Percentiles rank a stretch among this genome's conserved stretches.
Conservation (phyloP, 2,113 vertebrate species). For the Pogona vitticeps region DNA sequence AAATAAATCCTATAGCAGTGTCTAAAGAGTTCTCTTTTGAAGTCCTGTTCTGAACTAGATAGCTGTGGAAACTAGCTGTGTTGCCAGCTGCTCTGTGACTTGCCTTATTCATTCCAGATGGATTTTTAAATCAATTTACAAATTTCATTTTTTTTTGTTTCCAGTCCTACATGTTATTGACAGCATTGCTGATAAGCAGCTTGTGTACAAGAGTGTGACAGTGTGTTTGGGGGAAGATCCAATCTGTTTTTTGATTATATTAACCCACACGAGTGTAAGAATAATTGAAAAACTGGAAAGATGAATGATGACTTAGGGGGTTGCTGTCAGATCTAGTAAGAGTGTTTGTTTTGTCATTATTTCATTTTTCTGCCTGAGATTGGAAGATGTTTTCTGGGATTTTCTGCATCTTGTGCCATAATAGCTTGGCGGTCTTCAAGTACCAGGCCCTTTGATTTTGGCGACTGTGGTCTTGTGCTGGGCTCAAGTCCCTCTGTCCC, state of each 20-base stretch:
- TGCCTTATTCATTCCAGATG: not conserved
- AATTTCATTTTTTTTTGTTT: not conserved
- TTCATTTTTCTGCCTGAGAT: not conserved
- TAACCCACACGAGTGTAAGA: not conserved
- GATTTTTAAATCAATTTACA: not conserved
- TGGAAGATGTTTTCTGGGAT: not conserved
- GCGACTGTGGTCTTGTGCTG: not conserved
- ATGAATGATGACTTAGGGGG: not conserved
- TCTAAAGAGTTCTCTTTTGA: slow-evolving; percentile 12
- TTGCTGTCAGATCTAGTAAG: not conserved
- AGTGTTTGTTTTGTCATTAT: not conserved
- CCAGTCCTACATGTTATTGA: not conserved
- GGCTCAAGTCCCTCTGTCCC: no score
- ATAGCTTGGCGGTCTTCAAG: not conserved
- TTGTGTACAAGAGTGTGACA: not conserved
- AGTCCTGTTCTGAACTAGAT: not conserved
- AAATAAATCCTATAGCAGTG: slow-evolving; percentile 18
- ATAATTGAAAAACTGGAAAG: slow-evolving; percentile 11
- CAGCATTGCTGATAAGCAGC: not conserved
- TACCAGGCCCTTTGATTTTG: not conserved
- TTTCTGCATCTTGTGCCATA: not conserved
- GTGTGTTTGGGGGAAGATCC: accelerated
- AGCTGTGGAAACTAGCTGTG: not conserved
- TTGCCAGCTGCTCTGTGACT: not conserved
- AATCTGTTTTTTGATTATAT: not conserved